Percentiles rank a stretch among this genome's conserved stretches.
These are phyloP conservation scores for Agrochola circellaris DNA, from an alignment of 2,888 invertebrate genomes.

Conservation along the genomic window DNA sequence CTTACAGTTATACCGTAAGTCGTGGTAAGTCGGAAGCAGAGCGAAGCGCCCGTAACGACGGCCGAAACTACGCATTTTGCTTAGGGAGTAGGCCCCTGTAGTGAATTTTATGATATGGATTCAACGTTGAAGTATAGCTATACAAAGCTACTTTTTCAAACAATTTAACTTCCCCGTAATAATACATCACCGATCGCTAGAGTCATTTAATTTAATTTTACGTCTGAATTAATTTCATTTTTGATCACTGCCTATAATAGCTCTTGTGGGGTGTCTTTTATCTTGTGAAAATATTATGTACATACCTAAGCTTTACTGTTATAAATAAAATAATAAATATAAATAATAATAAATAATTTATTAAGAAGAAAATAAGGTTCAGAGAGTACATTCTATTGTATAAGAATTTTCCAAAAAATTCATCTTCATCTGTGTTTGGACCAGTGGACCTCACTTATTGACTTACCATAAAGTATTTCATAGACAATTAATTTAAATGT, in stretches of 20 bases:
- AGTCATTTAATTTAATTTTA: background rate
- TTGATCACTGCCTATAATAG: background rate
- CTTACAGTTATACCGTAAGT: too few relatives aligned
- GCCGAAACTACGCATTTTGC: too few relatives aligned
- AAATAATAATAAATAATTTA: too few relatives aligned
- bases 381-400: too few relatives aligned
- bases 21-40: too few relatives aligned
- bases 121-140: background rate
- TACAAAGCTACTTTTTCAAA: background rate
- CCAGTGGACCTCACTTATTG: conserved; percentile 17
- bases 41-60: too few relatives aligned
- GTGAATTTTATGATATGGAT: background rate
- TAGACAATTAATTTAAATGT: conserved; percentile 71
- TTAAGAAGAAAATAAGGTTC: too few relatives aligned
- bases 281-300: background rate
- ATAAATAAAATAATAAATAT: too few relatives aligned
- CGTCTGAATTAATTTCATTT: too few relatives aligned
- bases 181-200: too few relatives aligned
- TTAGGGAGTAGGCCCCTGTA: too few relatives aligned
- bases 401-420: background rate
- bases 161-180: background rate
- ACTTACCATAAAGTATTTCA: conserved; percentile 61
- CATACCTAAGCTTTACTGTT: background rate
- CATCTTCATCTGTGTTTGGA: too few relatives aligned
- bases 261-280: background rate